Percentiles rank a stretch among this genome's conserved stretches.
phyloP scores from a whole-genome alignment of 2,888 invertebrate species.

The Acronicta aceris region DNA sequence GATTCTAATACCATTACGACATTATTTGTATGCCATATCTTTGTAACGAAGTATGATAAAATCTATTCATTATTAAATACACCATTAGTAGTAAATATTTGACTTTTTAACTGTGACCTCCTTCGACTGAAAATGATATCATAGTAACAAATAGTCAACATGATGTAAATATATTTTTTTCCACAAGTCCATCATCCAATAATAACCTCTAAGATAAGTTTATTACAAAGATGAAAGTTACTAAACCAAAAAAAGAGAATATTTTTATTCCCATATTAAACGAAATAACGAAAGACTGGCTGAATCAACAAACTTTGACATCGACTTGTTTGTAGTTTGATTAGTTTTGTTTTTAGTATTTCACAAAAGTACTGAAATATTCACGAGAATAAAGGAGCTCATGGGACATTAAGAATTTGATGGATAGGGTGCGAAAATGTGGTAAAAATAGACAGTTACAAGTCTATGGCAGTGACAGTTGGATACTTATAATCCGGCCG shows the following conservation, averaged over 20 bases:
- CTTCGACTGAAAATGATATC: too few species aligned
- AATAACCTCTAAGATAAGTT: conserved; percentile 1
- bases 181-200: neutral
- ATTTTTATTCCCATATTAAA: conserved; percentile 13
- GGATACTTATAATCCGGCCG: conserved; percentile 20
- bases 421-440: conserved; percentile 8
- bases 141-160: too few species aligned
- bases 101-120: too few species aligned
- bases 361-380: conserved; percentile 17
- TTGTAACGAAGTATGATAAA: too few species aligned
- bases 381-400: conserved; percentile 7
- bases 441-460: conserved; percentile 23
- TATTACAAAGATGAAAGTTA: conserved; percentile 12
- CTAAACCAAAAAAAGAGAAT: conserved; percentile 6
- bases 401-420: conserved; percentile 14
- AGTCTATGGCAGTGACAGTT: conserved; percentile 29
- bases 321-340: conserved; percentile 32
- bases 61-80: too few species aligned
- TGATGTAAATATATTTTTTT: neutral
- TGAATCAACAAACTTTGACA: conserved; percentile 30
- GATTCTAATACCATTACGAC: too few species aligned
- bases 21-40: too few species aligned
- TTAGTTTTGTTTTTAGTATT: conserved; percentile 31
- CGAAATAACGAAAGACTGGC: conserved; percentile 2
- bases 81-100: too few species aligned